These are phyloP conservation scores for Andrena hattorfiana DNA, from an alignment of 2,888 invertebrate genomes.

Conservation along the genomic window DNA sequence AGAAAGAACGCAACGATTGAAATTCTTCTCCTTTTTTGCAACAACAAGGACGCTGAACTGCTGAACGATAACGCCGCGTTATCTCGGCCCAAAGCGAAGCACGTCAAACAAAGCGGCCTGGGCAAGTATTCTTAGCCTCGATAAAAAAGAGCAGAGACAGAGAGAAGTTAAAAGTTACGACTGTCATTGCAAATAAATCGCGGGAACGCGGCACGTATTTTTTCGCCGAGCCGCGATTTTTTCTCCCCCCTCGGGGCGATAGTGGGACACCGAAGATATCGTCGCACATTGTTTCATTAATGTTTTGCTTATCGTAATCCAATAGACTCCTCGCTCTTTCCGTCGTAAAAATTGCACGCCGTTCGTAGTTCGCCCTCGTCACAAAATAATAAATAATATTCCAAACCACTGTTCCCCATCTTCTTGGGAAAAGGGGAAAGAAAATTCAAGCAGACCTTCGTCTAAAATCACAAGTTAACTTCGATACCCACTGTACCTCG, in stretches of 20 bases:
- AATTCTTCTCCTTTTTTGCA: constrained; percentile 1
- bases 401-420: too few relatives aligned
- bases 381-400: too few relatives aligned
- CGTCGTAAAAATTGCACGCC: not conserved
- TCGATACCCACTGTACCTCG: not conserved
- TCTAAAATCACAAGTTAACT: not conserved
- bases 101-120: constrained; percentile 46
- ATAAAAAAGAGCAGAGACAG: constrained; percentile 38
- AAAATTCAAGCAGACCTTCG: not conserved
- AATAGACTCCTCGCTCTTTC: not conserved
- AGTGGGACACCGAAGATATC: constrained; percentile 6
- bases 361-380: not conserved
- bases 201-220: constrained; percentile 41
- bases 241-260: not conserved
- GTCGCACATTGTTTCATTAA: constrained; percentile 16
- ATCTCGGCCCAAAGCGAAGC: constrained; percentile 40
- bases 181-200: constrained; percentile 56
- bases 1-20: not conserved
- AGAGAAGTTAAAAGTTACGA: constrained; percentile 38
- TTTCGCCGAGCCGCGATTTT: constrained; percentile 27
- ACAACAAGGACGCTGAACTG: constrained; percentile 28
- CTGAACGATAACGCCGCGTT: constrained; percentile 39
- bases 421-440: too few relatives aligned
- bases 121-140: constrained; percentile 49
- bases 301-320: not conserved